Conservation (phyloP, 30 jellyfish, hydroid and myxozoan species). For the Mastigias papua region DNA sequence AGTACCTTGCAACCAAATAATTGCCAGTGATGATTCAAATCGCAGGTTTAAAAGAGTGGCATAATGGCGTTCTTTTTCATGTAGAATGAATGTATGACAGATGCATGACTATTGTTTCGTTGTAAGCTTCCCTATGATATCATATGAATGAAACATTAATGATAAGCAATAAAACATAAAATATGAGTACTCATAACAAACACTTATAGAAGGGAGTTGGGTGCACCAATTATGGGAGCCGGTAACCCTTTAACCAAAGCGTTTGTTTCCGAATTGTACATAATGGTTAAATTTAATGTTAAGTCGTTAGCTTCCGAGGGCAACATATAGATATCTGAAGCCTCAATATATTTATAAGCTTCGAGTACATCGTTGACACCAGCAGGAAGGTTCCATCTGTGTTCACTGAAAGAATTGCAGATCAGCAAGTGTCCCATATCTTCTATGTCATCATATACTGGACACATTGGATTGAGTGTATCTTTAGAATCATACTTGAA, state of each 20-base stretch:
- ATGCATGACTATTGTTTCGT: no score
- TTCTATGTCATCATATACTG: constrained; percentile 1
- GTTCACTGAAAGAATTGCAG: not conserved
- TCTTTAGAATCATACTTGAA: not conserved
- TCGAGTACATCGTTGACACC: not conserved
- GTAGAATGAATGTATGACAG: no score
- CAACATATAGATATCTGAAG: not conserved
- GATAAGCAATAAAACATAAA: not conserved
- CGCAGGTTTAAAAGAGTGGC: no score
- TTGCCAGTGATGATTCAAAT: no score
- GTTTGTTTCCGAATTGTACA: not conserved
- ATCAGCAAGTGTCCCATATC: not conserved
- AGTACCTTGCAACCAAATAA: no score
- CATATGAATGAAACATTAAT: not conserved
- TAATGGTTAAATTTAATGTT: not conserved
- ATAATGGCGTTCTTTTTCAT: no score
- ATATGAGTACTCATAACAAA: not conserved
- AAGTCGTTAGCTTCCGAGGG: not conserved
- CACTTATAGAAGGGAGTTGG: not conserved
- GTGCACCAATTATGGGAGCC: not conserved
- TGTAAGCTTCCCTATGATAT: not conserved
- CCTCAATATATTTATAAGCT: not conserved
- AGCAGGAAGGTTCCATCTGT: not conserved
- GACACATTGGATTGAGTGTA: constrained; percentile 22
- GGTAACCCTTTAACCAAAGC: not conserved